Percentiles rank a stretch among this genome's conserved stretches.
Evolutionary conservation across 2,797 vertebrate genomes (phyloP).

Genomic region (Melanotaenia boesemani): DNA sequence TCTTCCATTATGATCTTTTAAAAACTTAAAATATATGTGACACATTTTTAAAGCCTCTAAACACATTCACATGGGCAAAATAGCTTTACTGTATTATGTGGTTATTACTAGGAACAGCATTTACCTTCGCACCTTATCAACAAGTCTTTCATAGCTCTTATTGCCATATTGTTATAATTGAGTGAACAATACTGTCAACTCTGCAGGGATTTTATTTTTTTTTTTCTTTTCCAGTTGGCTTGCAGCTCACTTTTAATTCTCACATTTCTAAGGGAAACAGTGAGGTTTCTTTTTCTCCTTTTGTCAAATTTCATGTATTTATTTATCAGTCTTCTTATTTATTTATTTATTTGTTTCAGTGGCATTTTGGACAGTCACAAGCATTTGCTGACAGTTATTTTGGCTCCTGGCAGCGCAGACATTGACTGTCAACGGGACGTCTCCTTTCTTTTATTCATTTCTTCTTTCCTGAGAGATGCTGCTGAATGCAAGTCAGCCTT

Average conservation of each 20-base stretch:
- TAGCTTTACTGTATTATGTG: slow-evolving; percentile 39
- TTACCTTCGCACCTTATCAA: slow-evolving; percentile 34
- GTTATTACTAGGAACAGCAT: slow-evolving; percentile 36
- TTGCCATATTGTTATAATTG: slow-evolving; percentile 31
- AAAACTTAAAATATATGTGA: slow-evolving; percentile 32
- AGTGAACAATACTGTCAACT: slow-evolving; percentile 42
- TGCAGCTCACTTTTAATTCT: slow-evolving; percentile 40
- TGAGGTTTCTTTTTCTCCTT: slow-evolving; percentile 16
- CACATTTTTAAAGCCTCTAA: slow-evolving; percentile 39
- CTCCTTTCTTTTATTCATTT: slow-evolving; percentile 86
- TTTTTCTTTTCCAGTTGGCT: slow-evolving; percentile 11
- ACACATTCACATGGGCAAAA: slow-evolving; percentile 36
- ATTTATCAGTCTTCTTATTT: slow-evolving; percentile 33
- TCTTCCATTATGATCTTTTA: slow-evolving; percentile 36
- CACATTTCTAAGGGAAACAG: slow-evolving; percentile 32
- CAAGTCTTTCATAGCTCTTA: slow-evolving; percentile 18
- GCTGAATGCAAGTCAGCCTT: slow-evolving; percentile 83
- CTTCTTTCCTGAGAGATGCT: slow-evolving; percentile 77
- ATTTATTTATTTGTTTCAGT: slow-evolving; percentile 59
- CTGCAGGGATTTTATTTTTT: background rate
- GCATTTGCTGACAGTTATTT: slow-evolving; percentile 84
- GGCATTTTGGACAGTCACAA: slow-evolving; percentile 81
- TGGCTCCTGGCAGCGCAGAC: slow-evolving; percentile 79
- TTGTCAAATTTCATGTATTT: slow-evolving; percentile 53
- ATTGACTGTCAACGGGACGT: slow-evolving; percentile 83